Evolutionary conservation across 2,888 invertebrate species (phyloP).

Genomic region (Neria commutata): DNA sequence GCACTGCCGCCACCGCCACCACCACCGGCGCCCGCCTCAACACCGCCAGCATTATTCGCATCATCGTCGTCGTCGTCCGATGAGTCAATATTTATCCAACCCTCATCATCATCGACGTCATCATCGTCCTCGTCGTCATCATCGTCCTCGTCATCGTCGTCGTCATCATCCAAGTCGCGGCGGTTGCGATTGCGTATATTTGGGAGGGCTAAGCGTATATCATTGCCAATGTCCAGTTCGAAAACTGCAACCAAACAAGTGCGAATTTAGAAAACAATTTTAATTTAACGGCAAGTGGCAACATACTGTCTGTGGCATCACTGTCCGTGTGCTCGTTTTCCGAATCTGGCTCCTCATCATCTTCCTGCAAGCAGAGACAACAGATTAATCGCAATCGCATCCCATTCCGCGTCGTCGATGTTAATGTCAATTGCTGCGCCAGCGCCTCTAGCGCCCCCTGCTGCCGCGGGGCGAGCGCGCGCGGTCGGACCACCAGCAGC

Average conservation of each 20-base stretch:
- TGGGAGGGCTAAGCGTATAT: slow-evolving; percentile 28
- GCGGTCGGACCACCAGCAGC: neutral
- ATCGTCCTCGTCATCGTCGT: slow-evolving; percentile 39
- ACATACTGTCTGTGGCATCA: slow-evolving; percentile 54
- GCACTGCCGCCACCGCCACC: slow-evolving; percentile 27
- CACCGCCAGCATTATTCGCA: slow-evolving; percentile 30
- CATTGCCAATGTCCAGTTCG: slow-evolving; percentile 36
- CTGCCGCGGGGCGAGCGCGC: neutral
- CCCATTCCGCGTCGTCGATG: slow-evolving; percentile 27
- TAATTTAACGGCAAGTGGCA: slow-evolving; percentile 9
- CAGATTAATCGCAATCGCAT: slow-evolving; percentile 41
- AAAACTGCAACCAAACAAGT: slow-evolving; percentile 45
- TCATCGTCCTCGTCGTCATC: slow-evolving; percentile 36
- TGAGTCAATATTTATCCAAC: slow-evolving; percentile 37
- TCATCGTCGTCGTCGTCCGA: slow-evolving; percentile 29
- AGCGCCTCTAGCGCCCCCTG: slow-evolving; percentile 29
- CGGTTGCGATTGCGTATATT: slow-evolving; percentile 27
- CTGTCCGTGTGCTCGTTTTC: slow-evolving; percentile 64
- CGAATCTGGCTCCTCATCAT: slow-evolving; percentile 69
- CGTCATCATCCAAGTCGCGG: slow-evolving; percentile 38
- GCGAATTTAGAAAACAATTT: slow-evolving; percentile 39
- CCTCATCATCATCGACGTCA: slow-evolving; percentile 34
- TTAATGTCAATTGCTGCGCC: slow-evolving; percentile 33
- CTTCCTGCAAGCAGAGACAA: slow-evolving; percentile 64
- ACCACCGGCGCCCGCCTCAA: slow-evolving; percentile 29